Base-by-base conservation (phyloP, 2,797 vertebrate species). In the Smutsia temminckii region DNA sequence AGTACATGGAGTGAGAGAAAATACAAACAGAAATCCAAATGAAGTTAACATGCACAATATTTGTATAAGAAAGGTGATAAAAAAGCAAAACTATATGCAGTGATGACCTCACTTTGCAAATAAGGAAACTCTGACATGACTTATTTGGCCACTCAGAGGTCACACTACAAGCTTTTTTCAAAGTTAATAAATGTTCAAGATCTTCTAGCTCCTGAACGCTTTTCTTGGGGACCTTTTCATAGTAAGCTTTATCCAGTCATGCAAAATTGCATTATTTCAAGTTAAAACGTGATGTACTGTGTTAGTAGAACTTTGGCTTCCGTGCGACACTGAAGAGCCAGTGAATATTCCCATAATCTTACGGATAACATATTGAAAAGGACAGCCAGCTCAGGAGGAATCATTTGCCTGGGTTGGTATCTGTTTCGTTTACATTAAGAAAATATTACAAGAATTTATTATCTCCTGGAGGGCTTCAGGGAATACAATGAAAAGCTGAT, bases 331-430 rank as follows among this genome's bases (percentile, higher is more conserved):
- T 96, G 83, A 96, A 90, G 68, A 94, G 80, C 89, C 87, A 94
- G 97, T 97, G 97, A 98, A 98, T 98, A 98, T 98, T 98, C 94
- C 97, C 98, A 94, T 96, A 95, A 97, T 98, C 95, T 96, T 69
- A 92, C 87, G 51, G 95, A 86, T 97, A 97, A 97, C 84, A 96
- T 95, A 97, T 89, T 97, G 94, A 97, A 98, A 97, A 98, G 97
- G 98, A 97, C 98, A 98, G 95, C 95, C 98, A 96, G 88, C 96
- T 98, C 96, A 94, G 97, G 93, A 97, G 97, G 85, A 86, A 96
- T 98, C 95, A 89, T 98, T 98, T 98, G 46, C 89, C 96, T 97
- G 72, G 91, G 97, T 98, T 98, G 93, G 96, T 97, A 84, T 96
- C 91, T 89, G 40, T 97, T 98, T 97, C 94, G 3, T 97, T 98